Evolutionary conservation across 2,888 invertebrate species (phyloP), one percentile per base, ranked within the genome.

Genomic region (Dorcus hopei): DNA sequence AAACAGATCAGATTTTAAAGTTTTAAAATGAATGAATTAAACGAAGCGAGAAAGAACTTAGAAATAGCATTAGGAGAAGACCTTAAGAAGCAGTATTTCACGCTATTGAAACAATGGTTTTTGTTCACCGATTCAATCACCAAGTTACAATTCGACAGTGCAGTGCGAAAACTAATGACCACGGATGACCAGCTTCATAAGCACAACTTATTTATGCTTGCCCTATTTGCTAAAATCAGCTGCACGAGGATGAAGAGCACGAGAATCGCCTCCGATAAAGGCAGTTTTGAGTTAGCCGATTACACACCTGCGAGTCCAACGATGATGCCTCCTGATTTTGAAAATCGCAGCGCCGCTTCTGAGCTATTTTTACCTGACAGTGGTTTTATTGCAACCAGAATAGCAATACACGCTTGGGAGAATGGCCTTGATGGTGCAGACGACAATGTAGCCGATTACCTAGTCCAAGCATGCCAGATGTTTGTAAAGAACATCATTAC

Each of bases 341-440:
- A 54, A 40, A 61, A 63, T 40, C 41, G 64, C 61, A 87, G 85
- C 67, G 87, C 84, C 59, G 84, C 82, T 0, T 83, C 91, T 74
- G 93, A 94, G 76, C 79, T 91, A 57, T 88, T 91, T 70, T 78
- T 95, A 60, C 95, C 95, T 0, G 95, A 95, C 74, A 85, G 87
- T 62, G 89, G 90, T 0, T 87, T 95, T 70, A 87, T 95, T 4
- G 83, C 91, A 61, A 92, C 93, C 0, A 82, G 94, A 59, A 86
- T 95, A 68, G 85, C 93, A 77, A 83, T 95, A 8, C 88, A 90
- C 3, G 93, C 94, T 5, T 95, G 95, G 95, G 94, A 95, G 71
- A 85, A 87, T 50, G 94, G 93, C 0, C 82, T 96, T 43, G 89
- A 93, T 65, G 91, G 92, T 6, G 91, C 91, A 3, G 91, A 93